Evolutionary conservation across 2,113 vertebrate genomes (phyloP).

Genomic region (Corythoichthys haematopterus): DNA sequence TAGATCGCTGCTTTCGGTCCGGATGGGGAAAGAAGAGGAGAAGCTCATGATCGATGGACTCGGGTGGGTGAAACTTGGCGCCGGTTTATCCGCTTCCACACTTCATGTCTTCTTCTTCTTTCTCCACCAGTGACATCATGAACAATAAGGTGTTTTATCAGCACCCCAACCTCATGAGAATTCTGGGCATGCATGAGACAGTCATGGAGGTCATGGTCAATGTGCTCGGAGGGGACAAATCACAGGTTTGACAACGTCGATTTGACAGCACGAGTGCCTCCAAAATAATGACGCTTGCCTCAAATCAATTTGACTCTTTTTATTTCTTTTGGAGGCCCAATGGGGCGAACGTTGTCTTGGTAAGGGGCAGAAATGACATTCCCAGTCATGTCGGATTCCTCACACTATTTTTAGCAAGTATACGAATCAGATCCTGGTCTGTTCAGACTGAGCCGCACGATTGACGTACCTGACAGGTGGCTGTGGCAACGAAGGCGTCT

Average conservation of each 20-base stretch:
- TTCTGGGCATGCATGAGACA: slow-evolving; percentile 97
- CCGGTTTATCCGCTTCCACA: background rate
- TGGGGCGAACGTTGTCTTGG: slow-evolving; percentile 19
- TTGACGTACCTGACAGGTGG: no score
- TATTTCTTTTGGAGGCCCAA: slow-evolving; percentile 16
- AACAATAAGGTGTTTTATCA: slow-evolving; percentile 99
- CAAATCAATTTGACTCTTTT: background rate
- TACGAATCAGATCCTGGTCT: no score
- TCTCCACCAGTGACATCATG: slow-evolving; percentile 87
- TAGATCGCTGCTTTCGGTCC: slow-evolving; percentile 90
- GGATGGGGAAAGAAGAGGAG: slow-evolving; percentile 97
- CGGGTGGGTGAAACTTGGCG: slow-evolving; percentile 70
- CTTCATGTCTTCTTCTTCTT: slow-evolving; percentile 5
- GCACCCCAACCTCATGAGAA: slow-evolving; percentile 97
- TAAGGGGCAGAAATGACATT: slow-evolving; percentile 9
- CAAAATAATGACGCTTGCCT: background rate
- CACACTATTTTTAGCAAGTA: no score
- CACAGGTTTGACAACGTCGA: slow-evolving; percentile 75
- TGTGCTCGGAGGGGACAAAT: slow-evolving; percentile 90
- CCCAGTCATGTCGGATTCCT: background rate
- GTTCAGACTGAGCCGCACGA: no score
- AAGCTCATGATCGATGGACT: slow-evolving; percentile 96
- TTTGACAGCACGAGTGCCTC: background rate
- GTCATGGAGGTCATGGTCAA: slow-evolving; percentile 99
- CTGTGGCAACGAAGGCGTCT: no score